Base-by-base conservation (phyloP, 2,113 vertebrate species). In the Pterocles burchelli region DNA sequence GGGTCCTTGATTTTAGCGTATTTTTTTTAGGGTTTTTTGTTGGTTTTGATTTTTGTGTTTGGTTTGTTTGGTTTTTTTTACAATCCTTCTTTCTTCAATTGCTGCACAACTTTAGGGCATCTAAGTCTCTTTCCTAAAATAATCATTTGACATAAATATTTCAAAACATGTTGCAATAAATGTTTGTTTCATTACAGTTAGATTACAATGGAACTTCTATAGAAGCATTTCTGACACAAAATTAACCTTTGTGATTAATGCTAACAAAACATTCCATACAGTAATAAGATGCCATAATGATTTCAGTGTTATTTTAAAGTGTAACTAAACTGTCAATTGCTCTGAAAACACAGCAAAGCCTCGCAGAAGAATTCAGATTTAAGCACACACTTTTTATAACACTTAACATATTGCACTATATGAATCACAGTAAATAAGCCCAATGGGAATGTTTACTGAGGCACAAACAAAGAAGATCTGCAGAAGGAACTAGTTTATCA, bases 401-500 rank as follows among this genome's bases (percentile, higher is more conserved):
- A 96, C 81, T 97, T 93, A 92, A 97, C 96, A 97, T 93, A 95
- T 79, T 91, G 93, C 75, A 68, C 57, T 88, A 80, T 89, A 90
- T 91, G 91, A 96, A 95, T 96, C 95, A 97, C 90, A 88, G 84
- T 71, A 97, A 97, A 96, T 93, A 95, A 96, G 91, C 96, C 90
- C 92, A 95, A 91, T 81, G 95, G 92, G 93, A 95, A 97, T 96
- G 87, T 97, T 97, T 96, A 96, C 96, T 85, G 91, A 98, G 89
- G 91, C 95, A 95, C 75, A 94, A 95, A 95, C 31, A 88, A 95
- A 33, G 91, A 97, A 94, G 85, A 94, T 71, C 94, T 95, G 84
- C 95, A 97, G 95, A 97, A 97, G 87, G 91, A 97, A 97, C 83
- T 82, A 61, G 95, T 98, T 98, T 97, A 97, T 97, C 95, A 97